Evolutionary conservation across 2,797 vertebrate species (phyloP).

Genomic region (Acrocephalus scirpaceus): DNA sequence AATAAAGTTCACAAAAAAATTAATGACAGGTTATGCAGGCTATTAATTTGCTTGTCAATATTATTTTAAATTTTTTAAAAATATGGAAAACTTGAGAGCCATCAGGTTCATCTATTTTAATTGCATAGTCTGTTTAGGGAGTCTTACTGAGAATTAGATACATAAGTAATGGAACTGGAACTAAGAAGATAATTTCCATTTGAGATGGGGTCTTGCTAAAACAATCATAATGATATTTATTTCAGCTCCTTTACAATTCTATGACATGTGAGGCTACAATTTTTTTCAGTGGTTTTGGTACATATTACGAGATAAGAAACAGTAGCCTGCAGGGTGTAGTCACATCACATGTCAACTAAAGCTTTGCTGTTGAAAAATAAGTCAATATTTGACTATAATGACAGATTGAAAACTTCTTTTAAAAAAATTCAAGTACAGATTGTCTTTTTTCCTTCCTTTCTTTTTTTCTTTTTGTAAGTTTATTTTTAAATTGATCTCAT

Average conservation of each 20-base stretch:
- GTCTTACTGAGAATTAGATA: neutral
- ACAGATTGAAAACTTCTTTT: neutral
- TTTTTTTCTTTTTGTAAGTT: neutral
- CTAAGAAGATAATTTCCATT: neutral
- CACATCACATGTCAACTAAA: neutral
- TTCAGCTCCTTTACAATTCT: neutral
- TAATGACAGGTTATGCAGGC: neutral
- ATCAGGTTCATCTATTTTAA: neutral
- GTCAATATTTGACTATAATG: neutral
- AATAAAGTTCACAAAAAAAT: neutral
- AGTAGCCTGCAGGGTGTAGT: neutral
- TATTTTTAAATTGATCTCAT: neutral
- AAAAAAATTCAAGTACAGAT: neutral
- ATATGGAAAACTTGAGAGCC: neutral
- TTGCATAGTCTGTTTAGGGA: neutral
- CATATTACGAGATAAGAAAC: neutral
- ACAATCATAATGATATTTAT: neutral
- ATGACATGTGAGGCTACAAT: neutral
- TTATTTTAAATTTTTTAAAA: neutral
- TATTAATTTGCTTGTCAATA: neutral
- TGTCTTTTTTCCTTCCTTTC: fast-evolving
- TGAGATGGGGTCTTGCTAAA: neutral
- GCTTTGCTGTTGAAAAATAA: neutral
- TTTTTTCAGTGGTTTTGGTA: neutral
- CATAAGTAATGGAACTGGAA: neutral